Evolutionary conservation across 2,113 vertebrate species (phyloP).

Genomic region (Pedetes capensis): DNA sequence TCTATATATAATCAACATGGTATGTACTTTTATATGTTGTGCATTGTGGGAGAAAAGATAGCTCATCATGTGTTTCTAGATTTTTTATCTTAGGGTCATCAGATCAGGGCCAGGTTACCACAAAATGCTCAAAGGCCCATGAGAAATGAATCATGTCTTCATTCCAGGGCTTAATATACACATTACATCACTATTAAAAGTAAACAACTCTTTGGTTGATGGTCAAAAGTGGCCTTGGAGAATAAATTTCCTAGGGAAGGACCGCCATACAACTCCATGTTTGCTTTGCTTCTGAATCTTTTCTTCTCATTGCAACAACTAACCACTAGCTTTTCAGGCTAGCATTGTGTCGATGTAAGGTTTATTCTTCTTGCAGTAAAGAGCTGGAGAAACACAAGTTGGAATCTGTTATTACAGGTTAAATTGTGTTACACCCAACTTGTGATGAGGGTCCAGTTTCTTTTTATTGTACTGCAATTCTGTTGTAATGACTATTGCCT

Average conservation of each 20-base stretch:
- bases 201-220: not conserved
- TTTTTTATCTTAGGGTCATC: constrained; percentile 28
- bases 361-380: constrained; percentile 37
- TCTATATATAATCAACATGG: not conserved
- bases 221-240: constrained; percentile 53
- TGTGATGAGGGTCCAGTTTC: constrained; percentile 33
- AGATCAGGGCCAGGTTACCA: not conserved
- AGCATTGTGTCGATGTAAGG: not conserved
- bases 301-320: constrained; percentile 29
- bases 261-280: not conserved
- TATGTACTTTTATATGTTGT: not conserved
- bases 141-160: constrained; percentile 44
- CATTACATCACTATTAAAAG: constrained; percentile 16
- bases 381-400: constrained; percentile 43
- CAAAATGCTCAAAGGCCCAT: constrained; percentile 32
- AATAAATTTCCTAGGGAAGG: constrained; percentile 25
- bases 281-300: constrained; percentile 41
- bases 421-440: constrained; percentile 39
- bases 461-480: constrained; percentile 52
- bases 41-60: not conserved
- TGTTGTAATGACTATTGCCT: constrained; percentile 56
- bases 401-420: constrained; percentile 42
- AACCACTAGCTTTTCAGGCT: not conserved
- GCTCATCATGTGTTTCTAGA: not conserved
- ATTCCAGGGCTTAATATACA: constrained; percentile 20